phyloP scores from a whole-genome alignment of 2,888 invertebrate species.

The Hyposoter dolosus region DNA sequence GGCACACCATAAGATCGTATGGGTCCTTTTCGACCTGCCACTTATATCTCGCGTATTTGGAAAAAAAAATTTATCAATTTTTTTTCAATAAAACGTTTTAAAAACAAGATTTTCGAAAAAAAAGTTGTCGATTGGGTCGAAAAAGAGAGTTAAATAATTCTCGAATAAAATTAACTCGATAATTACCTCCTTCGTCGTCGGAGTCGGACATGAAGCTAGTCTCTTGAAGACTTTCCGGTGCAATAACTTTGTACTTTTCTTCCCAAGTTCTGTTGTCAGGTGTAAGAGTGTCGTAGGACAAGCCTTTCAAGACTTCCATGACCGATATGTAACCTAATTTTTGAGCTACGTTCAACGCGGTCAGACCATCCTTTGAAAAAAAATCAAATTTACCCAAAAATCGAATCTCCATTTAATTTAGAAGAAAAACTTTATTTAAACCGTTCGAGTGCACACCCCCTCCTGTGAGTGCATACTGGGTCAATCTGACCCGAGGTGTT shows the following conservation, averaged over 20 bases:
- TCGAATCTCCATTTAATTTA: not conserved
- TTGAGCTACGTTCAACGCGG: constrained; percentile 98
- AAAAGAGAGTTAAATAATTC: not conserved
- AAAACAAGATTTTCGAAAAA: not conserved
- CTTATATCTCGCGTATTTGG: no score
- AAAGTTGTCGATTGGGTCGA: not conserved
- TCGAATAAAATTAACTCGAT: not conserved
- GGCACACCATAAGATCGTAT: no score
- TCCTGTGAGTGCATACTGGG: no score
- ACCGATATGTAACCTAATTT: constrained; percentile 99
- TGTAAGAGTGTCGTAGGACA: constrained; percentile 84
- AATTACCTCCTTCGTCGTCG: constrained; percentile 98
- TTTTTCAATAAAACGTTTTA: not conserved
- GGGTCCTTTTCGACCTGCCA: no score
- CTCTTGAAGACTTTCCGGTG: constrained; percentile 99
- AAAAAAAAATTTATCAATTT: not conserved
- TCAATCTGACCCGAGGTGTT: no score
- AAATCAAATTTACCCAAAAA: not conserved
- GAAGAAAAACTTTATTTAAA: not conserved
- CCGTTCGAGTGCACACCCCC: no score
- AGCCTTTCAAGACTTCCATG: constrained; percentile 96
- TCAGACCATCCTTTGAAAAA: constrained; percentile 94
- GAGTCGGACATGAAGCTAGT: constrained; percentile 98
- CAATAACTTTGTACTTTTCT: constrained; percentile 98
- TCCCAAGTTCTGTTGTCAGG: constrained; percentile 88